Evolutionary conservation across 1,140 invertebrate genomes (phyloP), one percentile per base, ranked within the genome.

Genomic region (Drosophila littoralis): DNA sequence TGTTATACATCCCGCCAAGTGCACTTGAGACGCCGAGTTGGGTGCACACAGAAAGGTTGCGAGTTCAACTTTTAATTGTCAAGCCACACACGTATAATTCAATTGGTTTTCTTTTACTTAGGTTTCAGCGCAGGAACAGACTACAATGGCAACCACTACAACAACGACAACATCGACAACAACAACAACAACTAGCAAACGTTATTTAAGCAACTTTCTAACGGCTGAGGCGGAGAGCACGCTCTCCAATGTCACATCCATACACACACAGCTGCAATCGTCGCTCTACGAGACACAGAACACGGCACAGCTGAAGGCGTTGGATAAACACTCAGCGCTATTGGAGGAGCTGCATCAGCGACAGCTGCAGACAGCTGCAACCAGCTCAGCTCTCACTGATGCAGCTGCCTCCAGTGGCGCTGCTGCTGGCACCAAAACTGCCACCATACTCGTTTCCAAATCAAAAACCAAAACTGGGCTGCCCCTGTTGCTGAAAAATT

Each of bases 391-490:
- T 46, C 33, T 65, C 55, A 58, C 73, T 64, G 77, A 77, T 57
- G 79, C 70, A 33, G 48, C 74, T 51, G 77, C 69, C n/a, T 66
- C 57, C 10, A 57, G 67, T 35, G 67, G 55, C 0, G 58, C 45
- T 32, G 58, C 58, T 22, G 60, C 48, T 35, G 84, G 85, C 60
- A 86, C 80, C 38, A 92, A 92, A 91, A 92, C 92, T 51, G 92
- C 91, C 58, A 92, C 92, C 15, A 92, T 92, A 79, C 84, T 92
- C 65, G 92, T 92, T 66, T 92, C 92, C 15, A 92, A 92, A 91
- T 92, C 92, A 79, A 92, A 92, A 92, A 92, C 92, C 36, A 92
- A 92, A 92, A 92, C 91, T 64, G 92, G 92, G 77, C 86, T 92
- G 81, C 92, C 92, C 67, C 77, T 92, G 75, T 75, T 92, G 75